A percentile compares a stretch with the other conserved stretches of the same genome.
phyloP scores from a whole-genome alignment of 2,113 vertebrate genomes.

The Eretmochelys imbricata region DNA sequence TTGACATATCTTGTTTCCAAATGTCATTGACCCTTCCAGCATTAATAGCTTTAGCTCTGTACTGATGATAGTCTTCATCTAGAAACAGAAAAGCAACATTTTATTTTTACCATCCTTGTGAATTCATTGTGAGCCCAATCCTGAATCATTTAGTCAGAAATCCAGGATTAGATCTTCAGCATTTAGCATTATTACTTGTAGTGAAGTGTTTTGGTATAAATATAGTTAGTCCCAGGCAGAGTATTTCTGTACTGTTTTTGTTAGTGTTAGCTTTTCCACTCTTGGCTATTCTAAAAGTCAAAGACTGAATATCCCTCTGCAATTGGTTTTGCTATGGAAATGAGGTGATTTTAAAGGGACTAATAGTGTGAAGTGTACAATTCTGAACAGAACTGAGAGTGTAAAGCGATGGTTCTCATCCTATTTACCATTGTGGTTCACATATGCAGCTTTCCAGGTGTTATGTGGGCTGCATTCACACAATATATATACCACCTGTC shows the following conservation, averaged over 20 bases:
- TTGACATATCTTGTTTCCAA: not conserved
- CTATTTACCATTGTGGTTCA: too few species aligned
- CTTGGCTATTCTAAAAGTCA: not conserved
- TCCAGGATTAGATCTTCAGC: not conserved
- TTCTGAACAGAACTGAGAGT: not conserved
- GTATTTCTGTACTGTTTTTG: not conserved
- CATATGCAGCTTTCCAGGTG: too few species aligned
- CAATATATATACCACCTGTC: too few species aligned
- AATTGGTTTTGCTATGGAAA: not conserved
- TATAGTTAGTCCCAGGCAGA: accelerated
- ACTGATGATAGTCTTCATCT: not conserved
- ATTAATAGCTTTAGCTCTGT: not conserved
- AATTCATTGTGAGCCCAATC: not conserved
- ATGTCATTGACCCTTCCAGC: not conserved
- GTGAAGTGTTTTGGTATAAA: too few species aligned
- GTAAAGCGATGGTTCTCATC: too few species aligned
- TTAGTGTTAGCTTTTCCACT: not conserved
- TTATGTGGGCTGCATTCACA: too few species aligned
- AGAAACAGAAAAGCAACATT: not conserved
- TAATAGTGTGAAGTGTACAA: not conserved
- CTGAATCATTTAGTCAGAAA: constrained; percentile 11
- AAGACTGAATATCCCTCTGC: not conserved
- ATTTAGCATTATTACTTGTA: not conserved
- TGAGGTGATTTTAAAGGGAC: not conserved
- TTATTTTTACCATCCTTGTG: not conserved